Percentiles rank a stretch among this genome's conserved stretches.
Evolutionary conservation across 2,888 invertebrate species (phyloP).

Genomic region (Yponomeuta cagnagella): DNA sequence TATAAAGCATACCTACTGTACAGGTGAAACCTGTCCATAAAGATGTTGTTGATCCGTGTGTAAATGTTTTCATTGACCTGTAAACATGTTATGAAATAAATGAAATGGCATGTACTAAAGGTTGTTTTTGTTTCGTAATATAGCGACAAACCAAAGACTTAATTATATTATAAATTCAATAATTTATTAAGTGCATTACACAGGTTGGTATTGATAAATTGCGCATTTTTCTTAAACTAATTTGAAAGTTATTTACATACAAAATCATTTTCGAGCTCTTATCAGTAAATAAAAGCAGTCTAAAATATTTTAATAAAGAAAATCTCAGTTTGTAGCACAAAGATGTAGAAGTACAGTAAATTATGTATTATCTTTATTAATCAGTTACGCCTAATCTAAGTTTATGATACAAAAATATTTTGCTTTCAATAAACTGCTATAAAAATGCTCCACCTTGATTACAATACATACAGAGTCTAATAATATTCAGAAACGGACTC

Average conservation of each 20-base stretch:
- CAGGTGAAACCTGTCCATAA: conserved; percentile 31
- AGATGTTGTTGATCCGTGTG: conserved; percentile 47
- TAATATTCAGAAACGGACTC: conserved; percentile 8
- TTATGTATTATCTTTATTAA: conserved; percentile 44
- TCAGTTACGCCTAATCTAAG: conserved; percentile 39
- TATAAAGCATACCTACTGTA: conserved; percentile 18
- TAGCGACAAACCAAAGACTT: conserved; percentile 28
- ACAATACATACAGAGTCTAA: conserved; percentile 23
- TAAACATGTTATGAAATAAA: conserved; percentile 49
- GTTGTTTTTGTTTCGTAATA: conserved; percentile 13
- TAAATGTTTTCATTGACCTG: conserved; percentile 39
- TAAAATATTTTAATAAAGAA: conserved; percentile 43
- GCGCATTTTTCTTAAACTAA: conserved; percentile 62
- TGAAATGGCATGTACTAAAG: conserved; percentile 20
- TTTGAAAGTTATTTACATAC: conserved; percentile 58
- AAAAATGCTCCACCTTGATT: conserved; percentile 25
- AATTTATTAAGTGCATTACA: conserved; percentile 72
- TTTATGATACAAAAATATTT: conserved; percentile 70
- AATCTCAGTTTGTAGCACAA: conserved; percentile 14
- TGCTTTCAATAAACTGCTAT: conserved; percentile 59
- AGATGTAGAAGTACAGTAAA: conserved; percentile 32
- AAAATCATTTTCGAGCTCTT: conserved; percentile 51
- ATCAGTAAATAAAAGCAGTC: conserved; percentile 67
- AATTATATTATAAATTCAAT: conserved; percentile 50
- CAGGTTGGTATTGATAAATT: conserved; percentile 60